Percentiles rank a stretch among this genome's conserved stretches.
Evolutionary conservation across 2,797 vertebrate genomes (phyloP).

Genomic region (Schizothorax lantsangensis): DNA sequence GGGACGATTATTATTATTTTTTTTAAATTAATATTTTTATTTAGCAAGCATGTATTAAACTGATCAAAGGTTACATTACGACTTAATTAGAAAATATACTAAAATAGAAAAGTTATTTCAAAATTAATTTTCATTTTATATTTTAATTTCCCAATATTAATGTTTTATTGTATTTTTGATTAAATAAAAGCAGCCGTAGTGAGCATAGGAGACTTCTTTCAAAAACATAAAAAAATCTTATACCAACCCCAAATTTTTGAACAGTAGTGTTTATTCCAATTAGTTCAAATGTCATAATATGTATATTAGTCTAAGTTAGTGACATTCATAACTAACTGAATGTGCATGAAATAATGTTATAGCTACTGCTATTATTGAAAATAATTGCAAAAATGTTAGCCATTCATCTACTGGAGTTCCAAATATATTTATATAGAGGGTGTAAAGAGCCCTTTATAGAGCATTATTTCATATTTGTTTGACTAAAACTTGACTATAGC

Average conservation of each 20-base stretch:
- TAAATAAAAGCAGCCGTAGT: background rate
- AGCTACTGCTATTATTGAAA: slow-evolving; percentile 3
- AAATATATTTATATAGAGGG: background rate
- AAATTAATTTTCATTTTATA: too few relatives aligned
- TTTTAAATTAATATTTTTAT: background rate
- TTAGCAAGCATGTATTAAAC: background rate
- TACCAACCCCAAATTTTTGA: background rate
- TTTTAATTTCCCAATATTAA: background rate
- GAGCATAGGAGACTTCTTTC: background rate
- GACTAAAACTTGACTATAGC: slow-evolving; percentile 31
- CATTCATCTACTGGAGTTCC: background rate
- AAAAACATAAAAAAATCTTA: background rate
- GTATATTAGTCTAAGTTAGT: slow-evolving; percentile 1
- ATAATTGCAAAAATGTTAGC: background rate
- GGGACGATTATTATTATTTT: background rate
- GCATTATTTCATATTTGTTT: slow-evolving; percentile 38
- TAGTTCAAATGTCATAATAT: background rate
- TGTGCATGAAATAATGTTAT: slow-evolving; percentile 1
- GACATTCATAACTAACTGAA: background rate
- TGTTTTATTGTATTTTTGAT: background rate
- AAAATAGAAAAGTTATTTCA: background rate
- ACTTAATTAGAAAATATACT: background rate
- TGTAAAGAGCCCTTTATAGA: slow-evolving; percentile 2
- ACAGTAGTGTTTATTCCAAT: background rate
- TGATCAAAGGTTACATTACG: background rate